Conservation (phyloP, 2,797 vertebrate species). For the Trichosurus vulpecula region DNA sequence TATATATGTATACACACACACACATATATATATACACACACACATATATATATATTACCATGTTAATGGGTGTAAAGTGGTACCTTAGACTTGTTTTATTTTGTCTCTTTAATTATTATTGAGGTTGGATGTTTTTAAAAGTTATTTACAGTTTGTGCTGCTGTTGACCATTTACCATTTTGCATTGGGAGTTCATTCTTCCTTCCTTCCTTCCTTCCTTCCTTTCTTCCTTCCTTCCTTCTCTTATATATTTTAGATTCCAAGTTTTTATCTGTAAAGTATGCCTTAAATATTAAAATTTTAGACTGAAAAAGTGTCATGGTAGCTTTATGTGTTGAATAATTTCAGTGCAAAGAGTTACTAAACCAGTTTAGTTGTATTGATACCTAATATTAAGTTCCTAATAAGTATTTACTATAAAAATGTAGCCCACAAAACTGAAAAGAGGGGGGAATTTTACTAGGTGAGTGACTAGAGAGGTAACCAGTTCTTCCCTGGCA, state of each 20-base stretch:
- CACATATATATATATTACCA: too few species aligned
- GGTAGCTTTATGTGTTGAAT: background rate
- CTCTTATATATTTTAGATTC: background rate
- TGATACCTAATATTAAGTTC: background rate
- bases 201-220: too few species aligned
- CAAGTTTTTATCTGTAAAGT: background rate
- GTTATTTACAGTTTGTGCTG: background rate
- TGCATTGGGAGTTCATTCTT: background rate
- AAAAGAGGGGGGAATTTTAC: background rate
- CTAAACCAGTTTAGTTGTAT: background rate
- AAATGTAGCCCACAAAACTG: background rate
- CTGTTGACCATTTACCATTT: background rate
- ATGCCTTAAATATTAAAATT: background rate
- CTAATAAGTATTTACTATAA: background rate
- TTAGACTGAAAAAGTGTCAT: background rate
- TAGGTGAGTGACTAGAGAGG: background rate
- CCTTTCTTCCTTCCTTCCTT: too few species aligned
- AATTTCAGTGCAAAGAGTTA: background rate
- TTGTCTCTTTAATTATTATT: background rate
- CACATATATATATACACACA: too few species aligned
- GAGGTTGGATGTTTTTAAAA: background rate
- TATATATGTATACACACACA: too few species aligned
- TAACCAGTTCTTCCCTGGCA: accelerated
- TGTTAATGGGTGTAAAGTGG: background rate
- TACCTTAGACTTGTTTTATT: background rate